Percentiles rank a stretch among this genome's conserved stretches.
Evolutionary conservation across 2,113 vertebrate species (phyloP).

Genomic region (Scytalopus superciliaris): DNA sequence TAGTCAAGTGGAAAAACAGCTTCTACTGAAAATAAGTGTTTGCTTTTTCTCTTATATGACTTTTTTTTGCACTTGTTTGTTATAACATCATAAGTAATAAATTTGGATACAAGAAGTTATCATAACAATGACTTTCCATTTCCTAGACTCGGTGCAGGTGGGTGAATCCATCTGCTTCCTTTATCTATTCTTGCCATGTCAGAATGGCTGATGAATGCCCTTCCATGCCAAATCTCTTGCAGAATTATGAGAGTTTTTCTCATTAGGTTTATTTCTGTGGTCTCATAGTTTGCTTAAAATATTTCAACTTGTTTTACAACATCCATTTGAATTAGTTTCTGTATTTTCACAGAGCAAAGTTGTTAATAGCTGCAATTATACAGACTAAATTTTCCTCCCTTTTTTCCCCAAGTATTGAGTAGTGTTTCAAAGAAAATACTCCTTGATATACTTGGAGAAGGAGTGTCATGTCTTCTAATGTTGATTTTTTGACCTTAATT

Average conservation of each 20-base stretch:
- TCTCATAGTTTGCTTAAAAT: not conserved
- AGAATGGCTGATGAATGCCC: not conserved
- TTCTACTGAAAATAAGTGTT: not conserved
- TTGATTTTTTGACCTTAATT: not conserved
- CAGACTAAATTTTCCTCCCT: not conserved
- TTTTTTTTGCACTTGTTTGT: not conserved
- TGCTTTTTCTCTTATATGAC: not conserved
- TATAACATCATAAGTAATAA: not conserved
- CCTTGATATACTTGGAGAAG: not conserved
- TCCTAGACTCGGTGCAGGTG: not conserved
- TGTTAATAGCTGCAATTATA: not conserved
- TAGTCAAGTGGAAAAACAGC: not conserved
- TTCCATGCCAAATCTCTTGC: not conserved
- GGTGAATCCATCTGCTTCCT: not conserved
- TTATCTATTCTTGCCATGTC: not conserved
- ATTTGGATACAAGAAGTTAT: not conserved
- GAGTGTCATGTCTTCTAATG: not conserved
- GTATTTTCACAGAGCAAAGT: not conserved
- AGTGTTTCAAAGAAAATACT: not conserved
- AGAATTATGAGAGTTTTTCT: not conserved
- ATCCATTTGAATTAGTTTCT: not conserved
- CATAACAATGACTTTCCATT: not conserved
- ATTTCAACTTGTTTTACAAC: not conserved
- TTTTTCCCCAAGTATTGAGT: fast-evolving
- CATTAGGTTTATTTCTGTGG: not conserved